Conservation (phyloP, 1,140 invertebrate species). For the Drosophila sechellia region DNA sequence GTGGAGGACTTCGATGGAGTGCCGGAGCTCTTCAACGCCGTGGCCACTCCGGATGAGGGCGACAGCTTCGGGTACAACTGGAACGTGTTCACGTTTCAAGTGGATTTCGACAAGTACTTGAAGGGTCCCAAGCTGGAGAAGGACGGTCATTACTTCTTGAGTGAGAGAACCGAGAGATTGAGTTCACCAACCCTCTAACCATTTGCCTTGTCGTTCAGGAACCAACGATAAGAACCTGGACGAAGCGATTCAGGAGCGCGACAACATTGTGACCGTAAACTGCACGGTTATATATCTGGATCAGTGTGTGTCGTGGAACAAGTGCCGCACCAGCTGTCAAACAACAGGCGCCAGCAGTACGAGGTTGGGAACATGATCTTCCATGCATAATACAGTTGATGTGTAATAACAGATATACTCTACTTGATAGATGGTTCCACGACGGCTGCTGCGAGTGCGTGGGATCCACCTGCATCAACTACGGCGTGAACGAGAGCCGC, state of each 20-base stretch:
- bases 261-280: conserved; percentile 89
- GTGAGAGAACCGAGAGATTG: conserved; percentile 43
- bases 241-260: conserved; percentile 83
- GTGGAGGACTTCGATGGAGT: conserved; percentile 94
- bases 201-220: conserved; percentile 1
- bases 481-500: conserved; percentile 93
- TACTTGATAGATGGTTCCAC: conserved; percentile 93
- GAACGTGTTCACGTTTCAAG: conserved; percentile 92
- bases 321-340: conserved; percentile 86
- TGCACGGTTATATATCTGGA: conserved; percentile 97
- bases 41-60: conserved; percentile 88
- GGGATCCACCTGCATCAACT: conserved; percentile 94
- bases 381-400: background rate
- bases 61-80: conserved; percentile 86
- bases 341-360: conserved; percentile 80
- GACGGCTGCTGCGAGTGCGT: conserved; percentile 98
- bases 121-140: conserved; percentile 77
- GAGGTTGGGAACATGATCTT: conserved; percentile 27
- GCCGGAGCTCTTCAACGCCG: conserved; percentile 92
- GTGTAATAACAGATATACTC: background rate
- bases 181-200: background rate
- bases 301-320: conserved; percentile 94
- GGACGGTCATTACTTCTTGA: conserved; percentile 75
- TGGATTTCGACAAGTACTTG: conserved; percentile 87
- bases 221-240: conserved; percentile 75